Conservation (phyloP, 1,140 invertebrate species). For the Drosophila guanche region DNA sequence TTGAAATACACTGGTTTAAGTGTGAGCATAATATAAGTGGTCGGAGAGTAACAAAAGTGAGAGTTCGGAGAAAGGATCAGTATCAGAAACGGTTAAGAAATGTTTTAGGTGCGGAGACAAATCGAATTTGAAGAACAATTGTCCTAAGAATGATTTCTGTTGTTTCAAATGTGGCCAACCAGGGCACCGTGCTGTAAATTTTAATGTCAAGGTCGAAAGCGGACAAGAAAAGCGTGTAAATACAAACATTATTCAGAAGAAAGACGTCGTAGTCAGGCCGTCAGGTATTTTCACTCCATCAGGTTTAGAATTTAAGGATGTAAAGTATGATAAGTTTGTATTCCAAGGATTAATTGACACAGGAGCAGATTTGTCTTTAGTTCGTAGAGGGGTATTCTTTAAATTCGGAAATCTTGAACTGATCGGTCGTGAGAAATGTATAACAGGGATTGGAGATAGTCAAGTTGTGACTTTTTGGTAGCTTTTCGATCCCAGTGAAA, state of each 20-base stretch:
- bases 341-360: too few relatives aligned
- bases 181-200: background rate
- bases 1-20: too few relatives aligned
- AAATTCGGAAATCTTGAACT: slow-evolving; percentile 2
- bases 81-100: background rate
- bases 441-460: slow-evolving; percentile 19
- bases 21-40: too few relatives aligned
- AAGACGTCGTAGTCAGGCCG: too few relatives aligned
- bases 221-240: background rate
- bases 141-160: slow-evolving; percentile 3
- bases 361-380: background rate
- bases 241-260: too few relatives aligned
- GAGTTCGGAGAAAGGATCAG: too few relatives aligned
- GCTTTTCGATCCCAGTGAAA: background rate
- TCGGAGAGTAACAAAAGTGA: background rate
- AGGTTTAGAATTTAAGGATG: too few relatives aligned
- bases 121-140: background rate
- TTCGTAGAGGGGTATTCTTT: slow-evolving; percentile 3
- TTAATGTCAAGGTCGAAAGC: background rate
- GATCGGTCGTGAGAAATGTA: background rate
- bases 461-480: slow-evolving; percentile 22
- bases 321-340: too few relatives aligned
- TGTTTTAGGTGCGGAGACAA: slow-evolving; percentile 1
- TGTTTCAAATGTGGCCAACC: background rate
- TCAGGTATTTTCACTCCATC: too few relatives aligned